Evolutionary conservation across 2,113 vertebrate genomes (phyloP).

Genomic region (Pelecanoides urinatrix): DNA sequence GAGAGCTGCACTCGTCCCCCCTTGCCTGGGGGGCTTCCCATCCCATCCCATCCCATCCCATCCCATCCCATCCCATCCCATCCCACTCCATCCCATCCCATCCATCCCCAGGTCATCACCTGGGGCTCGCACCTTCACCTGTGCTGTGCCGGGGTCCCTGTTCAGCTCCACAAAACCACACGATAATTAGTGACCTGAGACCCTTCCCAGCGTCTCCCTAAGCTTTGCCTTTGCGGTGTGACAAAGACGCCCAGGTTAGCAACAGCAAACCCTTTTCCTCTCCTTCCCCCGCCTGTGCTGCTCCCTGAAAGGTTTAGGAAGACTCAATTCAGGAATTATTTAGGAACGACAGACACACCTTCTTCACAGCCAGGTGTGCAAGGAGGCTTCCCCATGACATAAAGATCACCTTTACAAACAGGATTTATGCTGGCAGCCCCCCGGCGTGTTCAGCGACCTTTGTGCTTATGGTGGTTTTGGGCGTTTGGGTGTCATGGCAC

Average conservation of each 20-base stretch:
- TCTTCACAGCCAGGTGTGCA: background rate
- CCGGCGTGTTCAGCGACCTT: fast-evolving
- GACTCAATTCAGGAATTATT: background rate
- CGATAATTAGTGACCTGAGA: background rate
- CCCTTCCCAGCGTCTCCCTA: background rate
- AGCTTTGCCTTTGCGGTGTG: background rate
- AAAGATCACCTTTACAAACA: background rate
- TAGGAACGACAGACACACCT: background rate
- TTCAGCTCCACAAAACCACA: background rate
- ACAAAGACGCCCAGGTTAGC: background rate
- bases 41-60: background rate
- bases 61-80: background rate
- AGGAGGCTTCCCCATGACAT: background rate
- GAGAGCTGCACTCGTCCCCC: background rate
- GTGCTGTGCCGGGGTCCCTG: background rate
- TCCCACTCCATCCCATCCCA: background rate
- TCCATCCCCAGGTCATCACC: background rate
- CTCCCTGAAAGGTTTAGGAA: background rate
- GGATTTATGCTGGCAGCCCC: background rate
- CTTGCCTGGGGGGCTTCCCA: background rate
- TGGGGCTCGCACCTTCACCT: background rate
- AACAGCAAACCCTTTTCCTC: background rate
- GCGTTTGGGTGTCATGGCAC: background rate
- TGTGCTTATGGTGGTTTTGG: background rate
- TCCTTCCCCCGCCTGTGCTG: background rate